Evolutionary conservation across 1,140 invertebrate species (phyloP).

Genomic region (Atopsyche davidsoni): DNA sequence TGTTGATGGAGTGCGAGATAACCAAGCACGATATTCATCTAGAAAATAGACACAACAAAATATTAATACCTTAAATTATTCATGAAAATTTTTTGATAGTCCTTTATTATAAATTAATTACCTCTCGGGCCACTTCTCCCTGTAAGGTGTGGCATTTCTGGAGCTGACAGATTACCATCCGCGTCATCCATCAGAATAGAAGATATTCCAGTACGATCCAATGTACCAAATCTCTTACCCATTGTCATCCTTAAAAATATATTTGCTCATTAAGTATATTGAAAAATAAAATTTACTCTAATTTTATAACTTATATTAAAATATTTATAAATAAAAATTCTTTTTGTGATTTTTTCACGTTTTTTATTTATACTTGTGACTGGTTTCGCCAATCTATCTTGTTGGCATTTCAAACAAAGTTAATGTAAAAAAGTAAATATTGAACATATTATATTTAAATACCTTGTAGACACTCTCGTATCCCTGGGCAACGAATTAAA

Average conservation of each 20-base stretch:
- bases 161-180: slow-evolving; percentile 75
- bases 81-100: background rate
- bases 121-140: slow-evolving; percentile 32
- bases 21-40: slow-evolving; percentile 85
- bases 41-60: slow-evolving; percentile 67
- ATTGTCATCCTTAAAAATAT: slow-evolving; percentile 38
- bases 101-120: slow-evolving; percentile 14
- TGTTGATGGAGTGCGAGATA: slow-evolving; percentile 82
- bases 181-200: slow-evolving; percentile 66
- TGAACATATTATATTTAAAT: slow-evolving; percentile 1
- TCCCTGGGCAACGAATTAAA: slow-evolving; percentile 72
- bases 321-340: too few relatives aligned
- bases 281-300: too few relatives aligned
- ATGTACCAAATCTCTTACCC: slow-evolving; percentile 41
- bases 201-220: slow-evolving; percentile 43
- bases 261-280: too few relatives aligned
- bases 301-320: too few relatives aligned
- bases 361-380: too few relatives aligned
- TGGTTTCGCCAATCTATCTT: too few relatives aligned
- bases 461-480: slow-evolving; percentile 50
- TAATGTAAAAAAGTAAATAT: too few relatives aligned
- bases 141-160: slow-evolving; percentile 57
- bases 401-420: too few relatives aligned
- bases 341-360: too few relatives aligned
- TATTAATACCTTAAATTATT: background rate